phyloP scores from a whole-genome alignment of 2,113 vertebrate genomes.

The Chascanopsetta lugubris region DNA sequence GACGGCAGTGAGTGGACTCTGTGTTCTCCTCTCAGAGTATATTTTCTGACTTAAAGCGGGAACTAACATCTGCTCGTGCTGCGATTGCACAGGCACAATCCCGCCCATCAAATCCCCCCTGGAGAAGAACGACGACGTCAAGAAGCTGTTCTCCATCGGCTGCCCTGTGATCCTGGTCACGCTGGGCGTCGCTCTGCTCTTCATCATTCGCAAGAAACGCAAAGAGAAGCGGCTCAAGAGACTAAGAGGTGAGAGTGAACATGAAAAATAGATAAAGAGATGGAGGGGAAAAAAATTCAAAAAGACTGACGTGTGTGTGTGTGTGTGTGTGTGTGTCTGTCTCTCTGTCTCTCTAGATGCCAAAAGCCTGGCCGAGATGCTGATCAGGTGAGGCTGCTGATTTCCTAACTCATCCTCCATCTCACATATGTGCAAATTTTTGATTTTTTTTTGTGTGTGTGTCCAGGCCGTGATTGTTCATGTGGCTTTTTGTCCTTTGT shows the following conservation, averaged over 20 bases:
- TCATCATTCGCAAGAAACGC: conserved; percentile 95
- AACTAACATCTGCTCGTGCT: not conserved
- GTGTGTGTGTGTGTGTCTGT: too few relatives aligned
- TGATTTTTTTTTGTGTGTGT: conserved; percentile 1
- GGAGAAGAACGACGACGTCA: conserved; percentile 92
- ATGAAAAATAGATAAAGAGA: not conserved
- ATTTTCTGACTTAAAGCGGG: not conserved
- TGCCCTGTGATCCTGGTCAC: conserved; percentile 95
- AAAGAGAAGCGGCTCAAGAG: conserved; percentile 97
- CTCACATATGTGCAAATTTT: not conserved
- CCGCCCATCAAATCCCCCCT: conserved; percentile 96
- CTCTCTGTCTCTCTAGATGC: conserved; percentile 84
- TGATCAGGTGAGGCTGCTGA: conserved; percentile 88
- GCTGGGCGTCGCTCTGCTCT: conserved; percentile 90
- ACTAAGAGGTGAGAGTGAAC: conserved; percentile 86
- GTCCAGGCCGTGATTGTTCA: conserved; percentile 24
- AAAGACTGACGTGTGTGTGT: conserved; percentile 16
- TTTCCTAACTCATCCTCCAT: not conserved
- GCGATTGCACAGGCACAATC: conserved; percentile 86
- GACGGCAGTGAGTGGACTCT: conserved; percentile 90
- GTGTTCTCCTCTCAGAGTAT: too few relatives aligned
- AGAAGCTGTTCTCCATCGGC: conserved; percentile 96
- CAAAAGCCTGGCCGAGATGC: conserved; percentile 97
- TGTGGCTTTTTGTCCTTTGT: conserved; percentile 43
- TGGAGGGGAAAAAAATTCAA: conserved; percentile 1